A percentile compares a stretch with the other conserved stretches of the same genome.
Evolutionary conservation across 1,140 invertebrate genomes (phyloP).

Genomic region (Pachyrhynchus sulphureomaculatus): DNA sequence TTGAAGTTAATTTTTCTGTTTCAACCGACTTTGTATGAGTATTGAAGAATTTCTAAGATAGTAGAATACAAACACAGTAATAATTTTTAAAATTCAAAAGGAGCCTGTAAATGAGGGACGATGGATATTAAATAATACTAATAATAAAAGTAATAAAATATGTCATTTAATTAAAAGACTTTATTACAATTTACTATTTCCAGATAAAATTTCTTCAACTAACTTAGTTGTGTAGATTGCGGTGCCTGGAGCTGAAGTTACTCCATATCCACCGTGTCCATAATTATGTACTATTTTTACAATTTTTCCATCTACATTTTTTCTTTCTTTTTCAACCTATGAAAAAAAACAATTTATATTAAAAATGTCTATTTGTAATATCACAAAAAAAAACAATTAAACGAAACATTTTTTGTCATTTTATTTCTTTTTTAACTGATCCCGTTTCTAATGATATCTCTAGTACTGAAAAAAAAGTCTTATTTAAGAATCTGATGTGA

Average conservation of each 20-base stretch:
- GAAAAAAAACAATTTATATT: neutral
- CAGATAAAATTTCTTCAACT: constrained; percentile 59
- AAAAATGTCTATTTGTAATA: too few relatives aligned
- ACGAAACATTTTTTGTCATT: too few relatives aligned
- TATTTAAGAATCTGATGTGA: too few relatives aligned
- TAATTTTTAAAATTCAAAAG: too few relatives aligned
- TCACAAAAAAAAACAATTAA: too few relatives aligned
- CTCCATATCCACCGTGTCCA: constrained; percentile 89
- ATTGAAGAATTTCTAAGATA: too few relatives aligned
- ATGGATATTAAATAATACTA: neutral
- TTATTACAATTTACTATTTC: constrained; percentile 56
- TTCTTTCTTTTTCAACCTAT: constrained; percentile 65
- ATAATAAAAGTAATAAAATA: neutral
- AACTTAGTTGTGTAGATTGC: constrained; percentile 71
- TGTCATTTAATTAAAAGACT: neutral
- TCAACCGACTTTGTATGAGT: too few relatives aligned
- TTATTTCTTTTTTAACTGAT: too few relatives aligned
- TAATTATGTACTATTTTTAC: constrained; percentile 85
- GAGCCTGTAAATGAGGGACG: neutral
- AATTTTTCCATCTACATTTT: constrained; percentile 45
- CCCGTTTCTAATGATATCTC: too few relatives aligned
- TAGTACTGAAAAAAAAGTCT: too few relatives aligned
- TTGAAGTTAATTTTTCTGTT: too few relatives aligned
- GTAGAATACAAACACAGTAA: too few relatives aligned
- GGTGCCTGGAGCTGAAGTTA: constrained; percentile 84